These are phyloP conservation scores for Drosophila macrospina DNA, from an alignment of 2,888 invertebrate species.

Conservation along the genomic window DNA sequence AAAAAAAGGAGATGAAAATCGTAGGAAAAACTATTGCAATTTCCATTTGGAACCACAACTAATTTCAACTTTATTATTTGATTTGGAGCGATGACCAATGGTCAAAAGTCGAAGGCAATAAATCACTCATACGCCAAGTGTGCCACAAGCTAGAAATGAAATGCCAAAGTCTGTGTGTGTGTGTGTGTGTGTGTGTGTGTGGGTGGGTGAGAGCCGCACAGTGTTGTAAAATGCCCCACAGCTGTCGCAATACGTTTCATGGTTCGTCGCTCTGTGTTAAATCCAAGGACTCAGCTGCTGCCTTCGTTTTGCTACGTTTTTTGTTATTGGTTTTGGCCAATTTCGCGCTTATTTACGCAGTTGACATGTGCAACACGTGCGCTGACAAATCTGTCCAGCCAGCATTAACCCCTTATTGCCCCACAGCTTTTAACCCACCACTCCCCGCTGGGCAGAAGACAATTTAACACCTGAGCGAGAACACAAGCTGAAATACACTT, in stretches of 20 bases:
- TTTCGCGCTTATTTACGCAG: slow-evolving; percentile 76
- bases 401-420: slow-evolving; percentile 57
- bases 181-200: neutral
- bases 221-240: slow-evolving; percentile 35
- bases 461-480: slow-evolving; percentile 68
- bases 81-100: slow-evolving; percentile 55
- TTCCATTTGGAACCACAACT: slow-evolving; percentile 69
- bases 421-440: neutral
- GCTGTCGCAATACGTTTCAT: slow-evolving; percentile 56
- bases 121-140: slow-evolving; percentile 74
- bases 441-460: slow-evolving; percentile 36
- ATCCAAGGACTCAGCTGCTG: slow-evolving; percentile 14
- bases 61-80: slow-evolving; percentile 77
- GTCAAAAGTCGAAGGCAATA: slow-evolving; percentile 62
- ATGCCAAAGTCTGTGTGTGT: slow-evolving; percentile 10
- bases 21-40: slow-evolving; percentile 56
- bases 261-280: slow-evolving; percentile 44
- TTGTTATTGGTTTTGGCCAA: slow-evolving; percentile 50
- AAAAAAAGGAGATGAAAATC: neutral
- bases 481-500: slow-evolving; percentile 31
- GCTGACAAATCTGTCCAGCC: slow-evolving; percentile 59
- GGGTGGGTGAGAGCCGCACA: neutral
- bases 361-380: slow-evolving; percentile 76
- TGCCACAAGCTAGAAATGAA: slow-evolving; percentile 37
- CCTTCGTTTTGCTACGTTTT: neutral